Evolutionary conservation across 2,797 vertebrate genomes (phyloP).

Genomic region (Lerista edwardsae): DNA sequence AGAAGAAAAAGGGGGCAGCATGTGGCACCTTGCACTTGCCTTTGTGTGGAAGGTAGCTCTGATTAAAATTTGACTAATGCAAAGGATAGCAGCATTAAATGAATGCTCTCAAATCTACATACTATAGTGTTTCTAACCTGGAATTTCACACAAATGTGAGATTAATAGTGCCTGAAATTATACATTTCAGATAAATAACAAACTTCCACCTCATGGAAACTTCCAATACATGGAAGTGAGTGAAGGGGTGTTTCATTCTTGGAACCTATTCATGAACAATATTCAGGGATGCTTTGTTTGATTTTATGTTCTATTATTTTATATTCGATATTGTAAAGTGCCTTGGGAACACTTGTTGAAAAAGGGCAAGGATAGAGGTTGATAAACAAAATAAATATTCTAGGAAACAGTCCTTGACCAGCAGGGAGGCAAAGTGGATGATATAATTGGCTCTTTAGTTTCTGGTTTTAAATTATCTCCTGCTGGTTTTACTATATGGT

Average conservation of each 20-base stretch:
- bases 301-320: no score
- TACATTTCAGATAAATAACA: background rate
- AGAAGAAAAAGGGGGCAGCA: no score
- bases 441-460: background rate
- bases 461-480: background rate
- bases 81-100: background rate
- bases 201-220: background rate
- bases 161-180: background rate
- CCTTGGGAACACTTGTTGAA: no score
- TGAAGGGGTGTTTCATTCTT: background rate
- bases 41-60: background rate
- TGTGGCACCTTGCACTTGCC: no score
- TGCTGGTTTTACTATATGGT: background rate
- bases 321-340: no score
- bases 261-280: no score
- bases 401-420: background rate
- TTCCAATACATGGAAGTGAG: background rate
- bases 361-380: no score
- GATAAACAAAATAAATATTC: background rate
- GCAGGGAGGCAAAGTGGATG: background rate
- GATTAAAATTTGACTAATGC: background rate
- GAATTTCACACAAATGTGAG: background rate
- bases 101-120: background rate
- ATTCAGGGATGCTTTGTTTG: no score
- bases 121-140: background rate